Base-by-base conservation (phyloP, 2,888 invertebrate genomes). In the Idaea straminata region DNA sequence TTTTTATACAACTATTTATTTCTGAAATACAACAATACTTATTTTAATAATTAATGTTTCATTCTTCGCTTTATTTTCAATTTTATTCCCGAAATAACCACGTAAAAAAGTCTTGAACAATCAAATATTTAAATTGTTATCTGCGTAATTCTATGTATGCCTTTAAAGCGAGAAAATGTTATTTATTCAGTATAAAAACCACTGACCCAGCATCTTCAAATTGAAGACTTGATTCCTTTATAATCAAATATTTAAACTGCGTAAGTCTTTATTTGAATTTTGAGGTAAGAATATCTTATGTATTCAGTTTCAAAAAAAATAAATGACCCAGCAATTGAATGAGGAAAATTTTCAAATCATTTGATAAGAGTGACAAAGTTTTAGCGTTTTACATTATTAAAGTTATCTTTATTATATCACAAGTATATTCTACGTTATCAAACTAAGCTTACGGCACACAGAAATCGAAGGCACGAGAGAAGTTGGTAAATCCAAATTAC, bases 291-390 rank as follows among this genome's bases (percentile, higher is more conserved):
- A 10, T 13, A 47, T 47, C 13, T 7, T 10, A 47, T 7, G 4
- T 47, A 13, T 13, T 47, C 47, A 47, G 47, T 47, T 47, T 47
- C 47, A 47, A 7, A 4, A 7, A 47, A 7, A 47, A 47, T 47
- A 47, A 47, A 47, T 47, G 47, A 47, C 47, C 47, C 47, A 47
- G 47, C 47, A 47, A 47, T 47, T 47, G 47, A 47, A 47, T 47
- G 47, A 47, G 47, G 47, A 69, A 35, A 5, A 35, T 16, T 16
- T 34, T 71, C 13, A 10, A 13, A 47, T 25, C 5, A 47, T 7
- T 13, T 13, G 47, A 47, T 47, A 47, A 47, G 47, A 47, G 10
- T 10, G 47, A 10, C 47, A 10, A 47, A 47, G 47, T 47, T 47
- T 47, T 10, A n/a, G 47, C 10, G 47, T 47, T 7, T 47, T 13